Evolutionary conservation across 2,797 vertebrate species (phyloP).

Genomic region (Macroramphosus scolopax): DNA sequence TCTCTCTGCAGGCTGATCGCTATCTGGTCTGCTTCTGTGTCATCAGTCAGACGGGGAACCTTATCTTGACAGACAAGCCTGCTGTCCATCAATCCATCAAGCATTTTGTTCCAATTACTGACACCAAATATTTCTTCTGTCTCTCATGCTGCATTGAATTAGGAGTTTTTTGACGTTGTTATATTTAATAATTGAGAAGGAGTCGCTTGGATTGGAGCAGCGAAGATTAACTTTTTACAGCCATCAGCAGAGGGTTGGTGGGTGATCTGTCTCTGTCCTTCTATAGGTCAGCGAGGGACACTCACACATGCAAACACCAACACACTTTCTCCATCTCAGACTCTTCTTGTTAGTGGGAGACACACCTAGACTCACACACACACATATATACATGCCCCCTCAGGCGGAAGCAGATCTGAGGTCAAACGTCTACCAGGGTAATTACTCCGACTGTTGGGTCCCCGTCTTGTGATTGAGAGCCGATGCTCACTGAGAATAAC

Average conservation of each 20-base stretch:
- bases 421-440: conserved; percentile 59
- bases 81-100: conserved; percentile 49
- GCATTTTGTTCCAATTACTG: too few species aligned
- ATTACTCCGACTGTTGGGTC: conserved; percentile 44
- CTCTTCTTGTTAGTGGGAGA: neutral
- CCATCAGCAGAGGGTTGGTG: too few species aligned
- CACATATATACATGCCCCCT: too few species aligned
- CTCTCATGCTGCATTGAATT: too few species aligned
- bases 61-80: conserved; percentile 58
- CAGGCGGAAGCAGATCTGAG: conserved; percentile 43
- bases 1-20: conserved; percentile 36
- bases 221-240: too few species aligned
- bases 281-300: conserved; percentile 43
- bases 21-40: conserved; percentile 29
- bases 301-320: conserved; percentile 1
- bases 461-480: conserved; percentile 7
- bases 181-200: too few species aligned
- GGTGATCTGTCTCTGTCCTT: conserved; percentile 59
- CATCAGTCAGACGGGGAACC: conserved; percentile 13
- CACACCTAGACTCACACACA: too few species aligned
- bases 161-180: too few species aligned
- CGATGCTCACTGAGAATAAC: too few species aligned
- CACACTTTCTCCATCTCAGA: neutral
- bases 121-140: too few species aligned
- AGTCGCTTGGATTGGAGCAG: too few species aligned